A percentile compares a stretch with the other conserved stretches of the same genome.
Conservation (phyloP, 2,113 vertebrate genomes). For the Nycticorax nycticorax region DNA sequence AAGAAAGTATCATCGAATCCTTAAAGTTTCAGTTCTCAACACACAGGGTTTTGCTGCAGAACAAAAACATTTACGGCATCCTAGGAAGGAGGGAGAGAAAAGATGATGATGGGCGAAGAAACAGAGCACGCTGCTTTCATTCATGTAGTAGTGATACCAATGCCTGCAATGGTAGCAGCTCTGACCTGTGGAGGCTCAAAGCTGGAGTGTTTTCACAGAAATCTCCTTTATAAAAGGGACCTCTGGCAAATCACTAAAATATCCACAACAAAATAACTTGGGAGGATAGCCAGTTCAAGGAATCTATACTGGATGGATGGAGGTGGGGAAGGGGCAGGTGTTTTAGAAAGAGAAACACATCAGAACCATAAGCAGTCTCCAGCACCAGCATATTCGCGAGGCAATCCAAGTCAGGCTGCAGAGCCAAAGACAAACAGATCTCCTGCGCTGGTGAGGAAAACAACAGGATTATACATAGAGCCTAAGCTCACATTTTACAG, state of each 20-base stretch:
- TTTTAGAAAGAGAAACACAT: conserved; percentile 29
- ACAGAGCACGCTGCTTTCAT: conserved; percentile 60
- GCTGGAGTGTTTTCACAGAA: conserved; percentile 19
- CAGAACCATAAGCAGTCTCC: conserved; percentile 23
- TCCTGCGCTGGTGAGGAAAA: conserved; percentile 19
- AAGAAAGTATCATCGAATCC: neutral
- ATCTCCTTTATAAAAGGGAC: neutral
- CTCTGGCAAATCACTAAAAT: neutral
- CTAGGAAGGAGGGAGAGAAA: neutral
- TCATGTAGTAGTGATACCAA: conserved; percentile 75
- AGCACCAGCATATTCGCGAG: neutral
- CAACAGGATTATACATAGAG: conserved; percentile 65
- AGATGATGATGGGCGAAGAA: neutral
- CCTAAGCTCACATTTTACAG: conserved; percentile 45
- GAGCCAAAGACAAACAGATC: conserved; percentile 55
- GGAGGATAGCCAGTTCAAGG: neutral
- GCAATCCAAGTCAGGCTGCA: conserved; percentile 55
- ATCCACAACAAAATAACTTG: neutral
- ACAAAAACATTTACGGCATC: neutral
- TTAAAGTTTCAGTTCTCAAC: neutral
- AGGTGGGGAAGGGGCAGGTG: conserved; percentile 42
- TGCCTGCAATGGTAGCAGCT: conserved; percentile 61
- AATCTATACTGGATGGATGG: neutral
- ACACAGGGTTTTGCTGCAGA: neutral
- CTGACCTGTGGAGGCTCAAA: conserved; percentile 63